phyloP scores from a whole-genome alignment of 1,140 invertebrate species.

The Diabrotica undecimpunctata region DNA sequence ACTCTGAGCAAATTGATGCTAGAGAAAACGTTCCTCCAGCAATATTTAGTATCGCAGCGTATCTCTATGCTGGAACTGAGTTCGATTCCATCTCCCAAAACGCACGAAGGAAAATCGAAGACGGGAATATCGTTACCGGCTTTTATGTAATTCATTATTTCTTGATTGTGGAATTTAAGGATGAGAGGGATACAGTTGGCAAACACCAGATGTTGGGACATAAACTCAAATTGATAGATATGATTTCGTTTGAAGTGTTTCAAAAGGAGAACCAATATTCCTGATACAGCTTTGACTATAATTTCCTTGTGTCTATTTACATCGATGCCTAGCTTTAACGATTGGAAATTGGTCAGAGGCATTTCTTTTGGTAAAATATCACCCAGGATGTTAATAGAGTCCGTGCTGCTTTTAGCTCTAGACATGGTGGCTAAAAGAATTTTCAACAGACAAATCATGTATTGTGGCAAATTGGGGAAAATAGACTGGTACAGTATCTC shows the following conservation, averaged over 20 bases:
- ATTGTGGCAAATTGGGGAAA: constrained; percentile 89
- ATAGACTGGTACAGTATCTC: constrained; percentile 92
- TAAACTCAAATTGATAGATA: constrained; percentile 98
- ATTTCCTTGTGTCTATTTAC: constrained; percentile 99
- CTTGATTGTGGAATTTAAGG: constrained; percentile 99
- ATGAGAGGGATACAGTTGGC: constrained; percentile 99
- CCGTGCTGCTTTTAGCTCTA: constrained; percentile 96
- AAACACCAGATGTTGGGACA: constrained; percentile 98
- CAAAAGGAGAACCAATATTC: constrained; percentile 85
- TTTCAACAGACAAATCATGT: constrained; percentile 96
- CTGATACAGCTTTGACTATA: constrained; percentile 96
- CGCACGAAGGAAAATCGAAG: constrained; percentile 93
- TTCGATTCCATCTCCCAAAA: constrained; percentile 93
- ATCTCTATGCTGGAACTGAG: constrained; percentile 92
- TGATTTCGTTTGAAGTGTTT: constrained; percentile 99
- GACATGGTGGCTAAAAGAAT: constrained; percentile 96
- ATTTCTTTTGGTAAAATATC: constrained; percentile 96
- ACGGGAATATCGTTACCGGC: constrained; percentile 93
- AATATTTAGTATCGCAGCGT: constrained; percentile 81
- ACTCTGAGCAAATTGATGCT: constrained; percentile 96
- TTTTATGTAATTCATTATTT: constrained; percentile 92
- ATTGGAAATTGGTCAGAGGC: constrained; percentile 95
- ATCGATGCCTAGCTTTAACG: constrained; percentile 94
- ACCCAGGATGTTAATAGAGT: constrained; percentile 97
- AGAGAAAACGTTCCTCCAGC: constrained; percentile 97